These are phyloP conservation scores for Monochamus saltuarius DNA, from an alignment of 1,140 invertebrate genomes.

Conservation along the genomic window DNA sequence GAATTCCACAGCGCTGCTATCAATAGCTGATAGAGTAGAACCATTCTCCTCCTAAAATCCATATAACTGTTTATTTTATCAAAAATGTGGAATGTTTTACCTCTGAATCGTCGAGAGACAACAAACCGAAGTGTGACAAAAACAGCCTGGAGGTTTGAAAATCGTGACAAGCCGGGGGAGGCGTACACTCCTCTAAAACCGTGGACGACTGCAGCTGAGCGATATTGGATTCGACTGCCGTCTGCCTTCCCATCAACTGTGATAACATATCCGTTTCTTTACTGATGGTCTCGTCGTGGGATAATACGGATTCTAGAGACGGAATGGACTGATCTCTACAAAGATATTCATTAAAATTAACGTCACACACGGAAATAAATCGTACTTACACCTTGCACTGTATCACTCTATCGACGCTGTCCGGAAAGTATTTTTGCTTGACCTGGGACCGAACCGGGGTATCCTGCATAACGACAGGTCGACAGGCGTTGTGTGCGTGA, in stretches of 20 bases:
- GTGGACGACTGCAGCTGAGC: conserved; percentile 37
- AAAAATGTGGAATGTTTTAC: conserved; percentile 36
- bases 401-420: conserved; percentile 76
- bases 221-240: conserved; percentile 50
- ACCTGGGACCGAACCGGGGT: conserved; percentile 61
- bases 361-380: not conserved
- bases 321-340: conserved; percentile 72
- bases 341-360: conserved; percentile 10
- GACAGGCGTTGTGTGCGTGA: conserved; percentile 69
- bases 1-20: conserved; percentile 72
- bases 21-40: conserved; percentile 73
- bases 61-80: not conserved
- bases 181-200: conserved; percentile 59
- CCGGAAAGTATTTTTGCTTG: conserved; percentile 78
- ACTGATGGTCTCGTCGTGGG: conserved; percentile 55
- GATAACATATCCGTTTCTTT: conserved; percentile 59
- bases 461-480: conserved; percentile 77
- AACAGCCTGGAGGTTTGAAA: conserved; percentile 94
- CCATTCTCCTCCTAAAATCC: conserved; percentile 25
- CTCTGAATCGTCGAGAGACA: conserved; percentile 73
- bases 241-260: conserved; percentile 55
- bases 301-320: conserved; percentile 63
- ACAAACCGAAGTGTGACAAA: conserved; percentile 90
- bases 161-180: conserved; percentile 81
- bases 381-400: conserved; percentile 75